These are phyloP conservation scores for Trachelus tabidus DNA, from an alignment of 2,888 invertebrate species.

Conservation along the genomic window DNA sequence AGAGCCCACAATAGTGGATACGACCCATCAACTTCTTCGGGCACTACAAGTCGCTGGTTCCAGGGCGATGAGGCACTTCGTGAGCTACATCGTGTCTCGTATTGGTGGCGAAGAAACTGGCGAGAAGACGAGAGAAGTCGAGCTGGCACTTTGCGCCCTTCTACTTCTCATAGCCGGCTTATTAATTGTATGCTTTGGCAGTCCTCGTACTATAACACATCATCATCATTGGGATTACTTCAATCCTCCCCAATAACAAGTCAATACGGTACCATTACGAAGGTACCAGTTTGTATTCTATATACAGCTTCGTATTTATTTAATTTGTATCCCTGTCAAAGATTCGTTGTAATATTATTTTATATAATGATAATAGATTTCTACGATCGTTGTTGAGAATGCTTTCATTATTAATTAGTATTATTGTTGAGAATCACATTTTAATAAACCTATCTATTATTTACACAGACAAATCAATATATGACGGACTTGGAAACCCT, in stretches of 20 bases:
- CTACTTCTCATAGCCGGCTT: slow-evolving; percentile 82
- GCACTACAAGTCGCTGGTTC: slow-evolving; percentile 77
- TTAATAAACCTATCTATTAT: slow-evolving; percentile 23
- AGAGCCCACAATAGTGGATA: slow-evolving; percentile 77
- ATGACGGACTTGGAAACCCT: no score
- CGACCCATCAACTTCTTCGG: slow-evolving; percentile 76
- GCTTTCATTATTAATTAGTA: slow-evolving; percentile 16
- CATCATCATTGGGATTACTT: slow-evolving; percentile 91
- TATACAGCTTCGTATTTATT: slow-evolving; percentile 12
- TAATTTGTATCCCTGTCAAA: slow-evolving; percentile 12
- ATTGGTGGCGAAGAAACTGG: slow-evolving; percentile 71
- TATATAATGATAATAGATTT: slow-evolving; percentile 30
- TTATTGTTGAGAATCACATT: slow-evolving; percentile 21
- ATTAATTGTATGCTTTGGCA: slow-evolving; percentile 79
- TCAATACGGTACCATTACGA: background rate
- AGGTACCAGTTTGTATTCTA: background rate
- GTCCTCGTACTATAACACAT: slow-evolving; percentile 74
- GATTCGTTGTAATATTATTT: slow-evolving; percentile 24
- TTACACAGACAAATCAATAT: slow-evolving; percentile 1
- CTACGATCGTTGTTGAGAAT: slow-evolving; percentile 13
- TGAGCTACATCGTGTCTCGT: slow-evolving; percentile 74
- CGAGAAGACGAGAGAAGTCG: slow-evolving; percentile 75
- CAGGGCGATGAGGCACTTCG: slow-evolving; percentile 76
- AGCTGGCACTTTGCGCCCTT: slow-evolving; percentile 82
- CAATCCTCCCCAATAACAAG: slow-evolving; percentile 76